phyloP scores from a whole-genome alignment of 2,888 invertebrate genomes.

The Drosophila pseudotalamancana region DNA sequence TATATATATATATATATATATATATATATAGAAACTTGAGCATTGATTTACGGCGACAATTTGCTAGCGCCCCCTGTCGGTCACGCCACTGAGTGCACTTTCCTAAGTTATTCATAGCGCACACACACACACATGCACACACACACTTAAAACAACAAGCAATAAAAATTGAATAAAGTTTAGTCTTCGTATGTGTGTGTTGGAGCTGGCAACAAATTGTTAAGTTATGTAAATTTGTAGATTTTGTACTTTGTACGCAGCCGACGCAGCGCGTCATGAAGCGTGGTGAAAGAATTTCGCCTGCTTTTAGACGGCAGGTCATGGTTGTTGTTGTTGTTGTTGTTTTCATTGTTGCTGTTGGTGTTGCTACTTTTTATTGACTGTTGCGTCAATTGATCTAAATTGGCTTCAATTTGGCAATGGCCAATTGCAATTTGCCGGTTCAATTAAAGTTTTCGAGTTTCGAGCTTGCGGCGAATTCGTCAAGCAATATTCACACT shows the following conservation, averaged over 20 bases:
- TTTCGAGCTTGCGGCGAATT: conserved; percentile 55
- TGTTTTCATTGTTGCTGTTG: conserved; percentile 15
- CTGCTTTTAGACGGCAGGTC: conserved; percentile 58
- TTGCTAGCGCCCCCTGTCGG: conserved; percentile 44
- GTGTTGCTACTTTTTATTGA: conserved; percentile 39
- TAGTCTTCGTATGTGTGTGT: conserved; percentile 22
- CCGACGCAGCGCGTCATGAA: conserved; percentile 28
- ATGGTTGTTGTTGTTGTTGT: conserved; percentile 60
- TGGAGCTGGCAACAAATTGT: conserved; percentile 28
- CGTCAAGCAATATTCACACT: conserved; percentile 43
- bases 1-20: background rate
- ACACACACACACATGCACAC: conserved; percentile 10
- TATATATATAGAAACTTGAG: background rate
- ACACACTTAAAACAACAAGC: conserved; percentile 11
- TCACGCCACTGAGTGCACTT: conserved; percentile 44
- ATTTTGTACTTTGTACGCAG: conserved; percentile 48
- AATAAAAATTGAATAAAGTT: background rate
- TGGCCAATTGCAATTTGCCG: conserved; percentile 54
- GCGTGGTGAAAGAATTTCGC: conserved; percentile 26
- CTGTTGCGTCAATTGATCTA: conserved; percentile 68
- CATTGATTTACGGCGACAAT: conserved; percentile 13
- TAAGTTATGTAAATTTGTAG: conserved; percentile 53
- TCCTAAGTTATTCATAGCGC: conserved; percentile 51
- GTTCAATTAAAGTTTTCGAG: conserved; percentile 59
- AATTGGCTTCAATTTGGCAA: conserved; percentile 76